Conservation (phyloP, 2,888 invertebrate species). For the Mythimna loreyi region DNA sequence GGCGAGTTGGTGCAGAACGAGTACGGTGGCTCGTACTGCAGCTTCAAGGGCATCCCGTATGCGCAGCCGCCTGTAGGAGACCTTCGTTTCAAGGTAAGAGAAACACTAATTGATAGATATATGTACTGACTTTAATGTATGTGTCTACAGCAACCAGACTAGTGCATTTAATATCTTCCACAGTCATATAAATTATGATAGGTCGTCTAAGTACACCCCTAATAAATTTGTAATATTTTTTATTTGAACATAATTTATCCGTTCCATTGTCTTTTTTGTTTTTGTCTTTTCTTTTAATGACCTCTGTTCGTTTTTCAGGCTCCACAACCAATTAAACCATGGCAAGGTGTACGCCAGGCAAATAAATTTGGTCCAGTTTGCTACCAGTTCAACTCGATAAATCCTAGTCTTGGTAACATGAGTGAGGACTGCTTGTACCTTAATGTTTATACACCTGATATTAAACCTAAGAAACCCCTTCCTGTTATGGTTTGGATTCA, state of each 20-base stretch:
- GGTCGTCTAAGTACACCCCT: too few species aligned
- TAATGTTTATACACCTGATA: constrained; percentile 81
- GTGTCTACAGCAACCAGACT: not conserved
- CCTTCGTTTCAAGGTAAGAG: constrained; percentile 79
- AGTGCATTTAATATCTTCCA: not conserved
- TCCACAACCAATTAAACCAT: constrained; percentile 76
- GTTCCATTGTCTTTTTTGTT: not conserved
- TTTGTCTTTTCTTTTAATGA: not conserved
- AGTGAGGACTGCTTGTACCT: constrained; percentile 84
- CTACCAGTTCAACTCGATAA: constrained; percentile 60
- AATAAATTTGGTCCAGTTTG: constrained; percentile 76
- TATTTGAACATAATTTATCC: too few species aligned
- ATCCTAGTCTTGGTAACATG: constrained; percentile 57
- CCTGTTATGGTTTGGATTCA: constrained; percentile 85
- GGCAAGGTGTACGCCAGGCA: constrained; percentile 80
- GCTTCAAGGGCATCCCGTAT: constrained; percentile 84
- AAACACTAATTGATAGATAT: not conserved
- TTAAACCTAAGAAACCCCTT: constrained; percentile 65
- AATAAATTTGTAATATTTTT: too few species aligned
- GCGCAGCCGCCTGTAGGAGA: constrained; percentile 79
- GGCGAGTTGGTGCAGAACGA: constrained; percentile 72
- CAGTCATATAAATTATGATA: not conserved
- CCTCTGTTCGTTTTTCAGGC: constrained; percentile 69
- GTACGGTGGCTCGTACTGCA: constrained; percentile 72
- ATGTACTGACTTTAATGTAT: not conserved